A percentile compares a stretch with the other conserved stretches of the same genome.
Evolutionary conservation across 2,888 invertebrate species (phyloP).

Genomic region (Macaria liturata): DNA sequence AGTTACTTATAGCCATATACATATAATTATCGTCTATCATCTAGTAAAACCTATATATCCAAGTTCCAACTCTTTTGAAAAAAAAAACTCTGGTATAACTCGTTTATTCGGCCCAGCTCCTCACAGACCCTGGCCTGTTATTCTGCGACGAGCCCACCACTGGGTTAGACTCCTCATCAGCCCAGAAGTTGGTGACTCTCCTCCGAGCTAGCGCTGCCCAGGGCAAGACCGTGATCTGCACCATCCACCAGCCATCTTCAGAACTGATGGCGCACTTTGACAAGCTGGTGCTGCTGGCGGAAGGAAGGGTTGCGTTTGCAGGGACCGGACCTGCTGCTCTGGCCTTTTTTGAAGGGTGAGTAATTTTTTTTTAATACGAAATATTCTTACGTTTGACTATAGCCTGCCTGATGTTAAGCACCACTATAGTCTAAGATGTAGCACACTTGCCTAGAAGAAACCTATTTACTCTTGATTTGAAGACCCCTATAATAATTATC

Average conservation of each 20-base stretch:
- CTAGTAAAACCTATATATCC: too few relatives aligned
- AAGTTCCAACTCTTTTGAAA: too few relatives aligned
- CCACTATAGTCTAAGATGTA: too few relatives aligned
- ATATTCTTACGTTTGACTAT: too few relatives aligned
- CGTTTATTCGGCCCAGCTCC: conserved; percentile 73
- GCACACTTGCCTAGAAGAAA: too few relatives aligned
- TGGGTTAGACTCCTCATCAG: conserved; percentile 95
- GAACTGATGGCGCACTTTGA: conserved; percentile 94
- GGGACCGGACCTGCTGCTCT: conserved; percentile 85
- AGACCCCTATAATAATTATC: too few relatives aligned
- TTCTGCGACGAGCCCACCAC: conserved; percentile 99
- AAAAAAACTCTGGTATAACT: too few relatives aligned
- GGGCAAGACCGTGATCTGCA: conserved; percentile 94
- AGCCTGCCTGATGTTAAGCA: too few relatives aligned
- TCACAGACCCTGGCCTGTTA: conserved; percentile 95
- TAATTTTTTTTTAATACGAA: too few relatives aligned
- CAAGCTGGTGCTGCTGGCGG: conserved; percentile 89
- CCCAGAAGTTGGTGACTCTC: conserved; percentile 90
- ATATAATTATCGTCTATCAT: too few relatives aligned
- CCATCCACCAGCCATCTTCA: conserved; percentile 97
- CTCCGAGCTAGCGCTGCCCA: conserved; percentile 87
- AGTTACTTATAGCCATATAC: too few relatives aligned
- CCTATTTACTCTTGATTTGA: too few relatives aligned
- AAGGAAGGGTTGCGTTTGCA: conserved; percentile 93
- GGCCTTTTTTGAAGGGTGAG: conserved; percentile 84